phyloP scores from a whole-genome alignment of 1,140 invertebrate species.

The Pseudoatta argentina region DNA sequence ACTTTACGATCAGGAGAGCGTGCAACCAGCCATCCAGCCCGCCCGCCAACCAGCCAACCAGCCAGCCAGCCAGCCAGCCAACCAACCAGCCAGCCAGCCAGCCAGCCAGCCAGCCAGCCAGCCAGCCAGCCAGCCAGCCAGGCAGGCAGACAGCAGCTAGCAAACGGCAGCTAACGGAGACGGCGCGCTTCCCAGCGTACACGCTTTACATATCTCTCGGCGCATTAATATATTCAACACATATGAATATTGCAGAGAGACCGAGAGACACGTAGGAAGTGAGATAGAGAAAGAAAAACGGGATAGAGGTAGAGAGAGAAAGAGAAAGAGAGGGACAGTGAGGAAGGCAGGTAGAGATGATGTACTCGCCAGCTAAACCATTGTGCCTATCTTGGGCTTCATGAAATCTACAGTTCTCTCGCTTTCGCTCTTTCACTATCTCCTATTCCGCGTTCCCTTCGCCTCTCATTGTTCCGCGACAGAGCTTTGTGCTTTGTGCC shows the following conservation, averaged over 20 bases:
- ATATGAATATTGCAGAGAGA: constrained; percentile 83
- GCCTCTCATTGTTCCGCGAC: constrained; percentile 85
- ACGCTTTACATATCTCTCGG: constrained; percentile 82
- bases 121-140: constrained; percentile 61
- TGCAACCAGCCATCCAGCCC: constrained; percentile 59
- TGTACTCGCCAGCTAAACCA: constrained; percentile 82
- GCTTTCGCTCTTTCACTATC: constrained; percentile 72
- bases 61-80: constrained; percentile 24
- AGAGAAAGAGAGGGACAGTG: background rate
- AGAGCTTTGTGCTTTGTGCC: constrained; percentile 86
- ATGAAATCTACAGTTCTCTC: constrained; percentile 85
- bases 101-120: constrained; percentile 30
- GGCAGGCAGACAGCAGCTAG: constrained; percentile 53
- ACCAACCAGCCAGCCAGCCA: constrained; percentile 42
- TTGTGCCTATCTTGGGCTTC: constrained; percentile 85
- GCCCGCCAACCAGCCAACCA: constrained; percentile 58
- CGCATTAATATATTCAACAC: constrained; percentile 86
- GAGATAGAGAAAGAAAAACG: constrained; percentile 64
- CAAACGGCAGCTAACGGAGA: constrained; percentile 56
- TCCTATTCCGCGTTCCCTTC: constrained; percentile 71
- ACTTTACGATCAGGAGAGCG: constrained; percentile 72
- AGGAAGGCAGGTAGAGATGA: constrained; percentile 64
- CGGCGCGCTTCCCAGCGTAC: constrained; percentile 66
- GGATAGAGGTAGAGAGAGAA: constrained; percentile 48
- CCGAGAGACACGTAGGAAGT: constrained; percentile 63